phyloP scores from a whole-genome alignment of 2,113 vertebrate species.

The Etheostoma cragini region DNA sequence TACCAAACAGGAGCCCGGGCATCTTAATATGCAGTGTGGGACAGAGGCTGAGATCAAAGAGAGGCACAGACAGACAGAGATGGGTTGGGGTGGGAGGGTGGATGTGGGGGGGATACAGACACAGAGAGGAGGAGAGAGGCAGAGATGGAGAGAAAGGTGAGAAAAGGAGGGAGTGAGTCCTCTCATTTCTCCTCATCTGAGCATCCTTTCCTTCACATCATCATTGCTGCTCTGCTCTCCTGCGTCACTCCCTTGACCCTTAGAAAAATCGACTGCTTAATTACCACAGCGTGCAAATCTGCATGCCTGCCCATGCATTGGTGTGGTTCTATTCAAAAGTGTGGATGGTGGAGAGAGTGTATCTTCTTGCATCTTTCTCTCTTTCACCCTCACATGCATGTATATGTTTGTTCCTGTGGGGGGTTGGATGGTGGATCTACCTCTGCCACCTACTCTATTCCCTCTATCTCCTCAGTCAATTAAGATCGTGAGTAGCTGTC shows the following conservation, averaged over 20 bases:
- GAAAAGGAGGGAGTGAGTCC: constrained; percentile 61
- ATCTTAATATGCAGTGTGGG: constrained; percentile 84
- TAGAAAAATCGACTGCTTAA: constrained; percentile 73
- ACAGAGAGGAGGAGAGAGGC: constrained; percentile 46
- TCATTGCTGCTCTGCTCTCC: constrained; percentile 66
- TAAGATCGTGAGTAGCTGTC: constrained; percentile 77
- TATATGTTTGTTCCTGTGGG: constrained; percentile 17
- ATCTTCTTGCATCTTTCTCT: not conserved
- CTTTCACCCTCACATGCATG: constrained; percentile 9
- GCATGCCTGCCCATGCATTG: constrained; percentile 32
- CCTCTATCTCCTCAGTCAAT: constrained; percentile 77
- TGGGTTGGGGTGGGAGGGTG: constrained; percentile 53
- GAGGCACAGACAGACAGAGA: constrained; percentile 79
- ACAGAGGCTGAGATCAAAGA: constrained; percentile 82
- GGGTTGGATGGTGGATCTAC: constrained; percentile 37
- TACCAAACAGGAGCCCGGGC: constrained; percentile 81
- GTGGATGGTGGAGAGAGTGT: constrained; percentile 15
- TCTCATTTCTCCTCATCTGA: constrained; percentile 73
- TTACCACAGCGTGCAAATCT: constrained; percentile 67
- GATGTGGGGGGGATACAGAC: constrained; percentile 11
- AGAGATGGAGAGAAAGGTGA: constrained; percentile 53
- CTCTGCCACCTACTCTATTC: constrained; percentile 62
- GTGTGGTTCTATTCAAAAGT: constrained; percentile 36
- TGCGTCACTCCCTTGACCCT: constrained; percentile 74
- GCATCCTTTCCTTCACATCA: constrained; percentile 75